A percentile compares a stretch with the other conserved stretches of the same genome.
These are phyloP conservation scores for Fulica atra DNA, from an alignment of 2,113 vertebrate species.

Conservation along the genomic window DNA sequence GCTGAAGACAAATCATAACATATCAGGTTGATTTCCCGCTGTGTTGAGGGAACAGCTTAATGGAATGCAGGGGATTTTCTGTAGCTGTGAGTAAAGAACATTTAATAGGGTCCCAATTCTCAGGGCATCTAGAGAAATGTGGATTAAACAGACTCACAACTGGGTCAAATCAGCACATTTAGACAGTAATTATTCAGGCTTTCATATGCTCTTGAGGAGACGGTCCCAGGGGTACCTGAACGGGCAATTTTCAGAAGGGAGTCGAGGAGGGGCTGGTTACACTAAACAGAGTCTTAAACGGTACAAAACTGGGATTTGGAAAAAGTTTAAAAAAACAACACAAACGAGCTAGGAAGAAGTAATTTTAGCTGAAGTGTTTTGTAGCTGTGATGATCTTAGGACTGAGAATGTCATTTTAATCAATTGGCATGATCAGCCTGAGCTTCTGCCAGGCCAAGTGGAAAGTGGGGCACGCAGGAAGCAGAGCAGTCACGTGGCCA, in stretches of 20 bases:
- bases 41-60: slow-evolving; percentile 38
- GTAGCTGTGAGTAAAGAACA: slow-evolving; percentile 63
- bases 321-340: not conserved
- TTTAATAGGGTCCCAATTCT: slow-evolving; percentile 68
- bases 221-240: slow-evolving; percentile 16
- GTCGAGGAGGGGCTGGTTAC: not conserved
- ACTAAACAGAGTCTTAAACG: slow-evolving; percentile 26
- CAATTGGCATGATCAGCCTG: slow-evolving; percentile 6
- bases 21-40: slow-evolving; percentile 1
- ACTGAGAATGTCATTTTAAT: slow-evolving; percentile 10
- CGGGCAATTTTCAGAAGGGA: slow-evolving; percentile 5
- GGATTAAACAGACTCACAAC: slow-evolving; percentile 67
- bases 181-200: slow-evolving; percentile 58
- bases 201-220: slow-evolving; percentile 13
- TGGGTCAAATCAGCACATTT: slow-evolving; percentile 65
- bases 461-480: slow-evolving; percentile 26
- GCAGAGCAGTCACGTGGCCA: not conserved
- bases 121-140: slow-evolving; percentile 60
- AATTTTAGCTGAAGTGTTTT: not conserved
- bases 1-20: slow-evolving; percentile 17
- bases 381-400: not conserved
- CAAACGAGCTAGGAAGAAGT: not conserved
- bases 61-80: slow-evolving; percentile 57
- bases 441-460: slow-evolving; percentile 16
- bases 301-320: not conserved